These are phyloP conservation scores for Uria lomvia DNA, from an alignment of 2,113 vertebrate genomes.

Conservation along the genomic window DNA sequence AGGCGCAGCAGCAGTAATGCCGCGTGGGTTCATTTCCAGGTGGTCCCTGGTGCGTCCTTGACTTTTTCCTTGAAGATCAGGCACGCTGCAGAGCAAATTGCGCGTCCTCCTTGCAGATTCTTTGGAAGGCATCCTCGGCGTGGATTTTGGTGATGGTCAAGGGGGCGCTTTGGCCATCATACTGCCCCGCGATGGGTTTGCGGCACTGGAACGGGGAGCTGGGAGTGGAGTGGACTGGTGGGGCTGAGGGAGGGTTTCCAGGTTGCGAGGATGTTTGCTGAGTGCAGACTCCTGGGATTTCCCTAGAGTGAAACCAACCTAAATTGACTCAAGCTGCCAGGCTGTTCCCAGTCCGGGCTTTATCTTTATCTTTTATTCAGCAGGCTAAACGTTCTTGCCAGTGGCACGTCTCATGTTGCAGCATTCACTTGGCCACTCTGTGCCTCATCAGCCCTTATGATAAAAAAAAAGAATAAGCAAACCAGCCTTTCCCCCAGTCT, in stretches of 20 bases:
- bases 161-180: neutral
- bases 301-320: neutral
- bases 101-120: accelerated
- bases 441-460: neutral
- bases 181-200: neutral
- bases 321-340: neutral
- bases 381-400: neutral
- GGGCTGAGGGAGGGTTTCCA: neutral
- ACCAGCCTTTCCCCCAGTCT: neutral
- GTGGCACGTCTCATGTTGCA: neutral
- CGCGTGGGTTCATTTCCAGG: neutral
- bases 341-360: neutral
- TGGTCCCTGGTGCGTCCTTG: neutral
- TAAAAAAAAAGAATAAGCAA: neutral
- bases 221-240: neutral
- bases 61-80: neutral
- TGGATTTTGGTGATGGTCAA: neutral
- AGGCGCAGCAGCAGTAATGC: accelerated
- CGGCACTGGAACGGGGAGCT: neutral
- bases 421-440: neutral
- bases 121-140: neutral
- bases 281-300: neutral
- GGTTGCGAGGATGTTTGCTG: neutral
- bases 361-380: slow-evolving; percentile 29
- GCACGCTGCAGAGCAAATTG: neutral